Evolutionary conservation across 2,113 vertebrate genomes (phyloP), one percentile per base, ranked within the genome.

Genomic region (Thamnaconus septentrionalis): DNA sequence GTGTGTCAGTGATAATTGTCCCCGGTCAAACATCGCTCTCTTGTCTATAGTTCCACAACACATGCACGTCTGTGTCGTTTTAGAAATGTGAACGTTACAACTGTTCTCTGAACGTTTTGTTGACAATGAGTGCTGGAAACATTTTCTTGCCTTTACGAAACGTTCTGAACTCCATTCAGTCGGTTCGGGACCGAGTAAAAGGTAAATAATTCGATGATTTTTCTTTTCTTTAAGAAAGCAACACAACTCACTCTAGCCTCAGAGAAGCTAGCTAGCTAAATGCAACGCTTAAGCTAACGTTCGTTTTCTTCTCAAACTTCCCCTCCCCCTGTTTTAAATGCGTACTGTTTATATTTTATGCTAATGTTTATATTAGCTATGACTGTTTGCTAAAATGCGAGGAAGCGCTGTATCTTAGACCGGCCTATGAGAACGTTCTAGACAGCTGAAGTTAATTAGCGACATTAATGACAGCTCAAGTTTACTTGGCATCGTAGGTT

Each of bases 111-210:
- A 31, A 31, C 18, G 18, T 31, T 31, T 31, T 31, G 18, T 31
- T 8, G 56, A 44, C 61, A 6, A 86, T 84, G 85, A 76, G 71
- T 3, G 59, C 3, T 31, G 53, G 53, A 41, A 78, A 71, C 54
- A 64, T 73, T 0, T 55, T 77, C 48, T 79, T 92, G 54, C 80
- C 90, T 82, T 73, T 96, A 47, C 84, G 83, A 60, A 91, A 80
- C 0, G 63, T 95, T 1, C 69, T 90, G 0, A 91, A 85, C 18
- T 88, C 88, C 5, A 78, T 95, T 70, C 86, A 89, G 43, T 78
- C 88, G 7, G 71, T 93, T 4, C 70, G 92, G 64, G 91, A 91
- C 3, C 83, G 89, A 43, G 82, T 96, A 45, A 88, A 92, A 90
- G 95, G 95, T 95, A 83, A 64, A 56, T 45, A 3, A 31, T 31